Conservation (phyloP, 2,113 vertebrate species). For the Protobothrops flavoviridis region DNA sequence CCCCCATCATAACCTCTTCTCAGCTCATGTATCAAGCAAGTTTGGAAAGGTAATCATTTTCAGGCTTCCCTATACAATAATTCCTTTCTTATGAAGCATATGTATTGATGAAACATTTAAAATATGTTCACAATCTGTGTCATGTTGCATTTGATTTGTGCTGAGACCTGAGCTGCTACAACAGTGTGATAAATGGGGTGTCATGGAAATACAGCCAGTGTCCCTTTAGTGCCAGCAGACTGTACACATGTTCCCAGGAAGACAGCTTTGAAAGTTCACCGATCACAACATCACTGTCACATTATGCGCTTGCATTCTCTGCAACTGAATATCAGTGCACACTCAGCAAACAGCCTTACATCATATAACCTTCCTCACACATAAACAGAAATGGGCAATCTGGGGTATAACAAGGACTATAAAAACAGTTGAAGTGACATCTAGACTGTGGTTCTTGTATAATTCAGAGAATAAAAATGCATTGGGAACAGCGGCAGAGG, state of each 20-base stretch:
- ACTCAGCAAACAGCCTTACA: neutral
- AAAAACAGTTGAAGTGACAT: neutral
- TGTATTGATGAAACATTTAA: slow-evolving; percentile 31
- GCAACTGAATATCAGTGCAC: neutral
- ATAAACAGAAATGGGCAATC: neutral
- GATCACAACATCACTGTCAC: neutral
- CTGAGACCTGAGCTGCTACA: neutral
- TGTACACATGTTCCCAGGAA: neutral
- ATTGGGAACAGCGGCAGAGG: neutral
- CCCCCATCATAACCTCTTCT: neutral
- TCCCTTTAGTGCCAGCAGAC: neutral
- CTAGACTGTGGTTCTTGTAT: neutral
- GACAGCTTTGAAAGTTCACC: neutral
- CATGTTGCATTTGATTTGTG: neutral
- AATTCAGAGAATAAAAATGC: neutral
- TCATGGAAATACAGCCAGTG: neutral
- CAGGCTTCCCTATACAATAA: slow-evolving; percentile 4
- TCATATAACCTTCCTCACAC: neutral
- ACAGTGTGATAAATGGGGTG: slow-evolving; percentile 10
- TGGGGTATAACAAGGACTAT: neutral
- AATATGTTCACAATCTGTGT: slow-evolving; percentile 27
- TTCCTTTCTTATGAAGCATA: slow-evolving; percentile 19
- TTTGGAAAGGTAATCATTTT: slow-evolving; percentile 5
- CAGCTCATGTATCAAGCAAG: neutral
- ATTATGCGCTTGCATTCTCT: neutral